phyloP scores from a whole-genome alignment of 2,797 vertebrate genomes.

The Pterois miles region DNA sequence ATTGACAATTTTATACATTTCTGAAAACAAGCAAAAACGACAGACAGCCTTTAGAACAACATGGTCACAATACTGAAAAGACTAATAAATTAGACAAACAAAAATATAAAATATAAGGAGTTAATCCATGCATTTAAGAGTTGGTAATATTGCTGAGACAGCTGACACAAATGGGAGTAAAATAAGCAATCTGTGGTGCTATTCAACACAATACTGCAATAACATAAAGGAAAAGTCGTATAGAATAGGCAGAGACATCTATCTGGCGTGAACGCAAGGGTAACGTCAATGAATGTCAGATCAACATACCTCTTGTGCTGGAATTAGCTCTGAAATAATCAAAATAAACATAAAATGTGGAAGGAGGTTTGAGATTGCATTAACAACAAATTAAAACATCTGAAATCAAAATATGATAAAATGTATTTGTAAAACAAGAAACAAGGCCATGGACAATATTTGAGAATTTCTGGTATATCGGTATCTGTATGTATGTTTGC shows the following conservation, averaged over 20 bases:
- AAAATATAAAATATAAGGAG: slow-evolving; percentile 19
- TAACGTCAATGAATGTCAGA: neutral
- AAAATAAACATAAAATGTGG: neutral
- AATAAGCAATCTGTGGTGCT: neutral
- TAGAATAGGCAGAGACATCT: neutral
- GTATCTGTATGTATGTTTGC: neutral
- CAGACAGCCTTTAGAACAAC: slow-evolving; percentile 5
- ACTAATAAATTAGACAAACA: slow-evolving; percentile 64
- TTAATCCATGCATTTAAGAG: slow-evolving; percentile 36
- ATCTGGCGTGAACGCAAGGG: neutral
- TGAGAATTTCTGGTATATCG: neutral
- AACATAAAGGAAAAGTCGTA: neutral
- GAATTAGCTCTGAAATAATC: neutral
- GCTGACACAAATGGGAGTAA: neutral
- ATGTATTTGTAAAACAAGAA: neutral
- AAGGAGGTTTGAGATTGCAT: neutral
- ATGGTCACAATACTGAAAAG: slow-evolving; percentile 48
- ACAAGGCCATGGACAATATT: neutral
- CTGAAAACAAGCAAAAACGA: slow-evolving; percentile 9
- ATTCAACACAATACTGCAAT: slow-evolving; percentile 2
- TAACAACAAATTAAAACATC: no score
- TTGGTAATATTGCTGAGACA: slow-evolving; percentile 12
- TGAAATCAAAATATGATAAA: neutral
- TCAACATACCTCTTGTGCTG: no score
- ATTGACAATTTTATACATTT: slow-evolving; percentile 15